Evolutionary conservation across 2,113 vertebrate genomes (phyloP).

Genomic region (Cyprinodon brontotheroides): DNA sequence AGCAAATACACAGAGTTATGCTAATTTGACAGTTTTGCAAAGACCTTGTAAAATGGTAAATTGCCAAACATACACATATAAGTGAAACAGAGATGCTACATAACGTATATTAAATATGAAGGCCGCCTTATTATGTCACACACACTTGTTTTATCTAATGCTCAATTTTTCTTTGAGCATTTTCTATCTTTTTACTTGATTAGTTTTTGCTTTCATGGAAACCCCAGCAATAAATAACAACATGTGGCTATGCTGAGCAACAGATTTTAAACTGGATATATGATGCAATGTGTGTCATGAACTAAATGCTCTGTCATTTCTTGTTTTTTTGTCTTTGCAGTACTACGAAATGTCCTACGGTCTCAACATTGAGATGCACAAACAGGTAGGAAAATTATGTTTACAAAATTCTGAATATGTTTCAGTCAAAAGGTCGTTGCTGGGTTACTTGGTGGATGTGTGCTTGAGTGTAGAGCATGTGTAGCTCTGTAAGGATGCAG

Average conservation of each 20-base stretch:
- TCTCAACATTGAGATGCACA: slow-evolving; percentile 80
- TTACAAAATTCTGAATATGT: neutral
- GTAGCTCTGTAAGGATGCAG: neutral
- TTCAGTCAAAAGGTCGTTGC: neutral
- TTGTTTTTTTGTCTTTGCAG: slow-evolving; percentile 60
- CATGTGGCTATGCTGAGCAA: slow-evolving; percentile 39
- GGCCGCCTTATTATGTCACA: slow-evolving; percentile 40
- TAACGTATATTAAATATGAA: slow-evolving; percentile 35
- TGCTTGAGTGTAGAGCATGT: neutral
- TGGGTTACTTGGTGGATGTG: neutral
- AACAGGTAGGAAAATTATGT: slow-evolving; percentile 65
- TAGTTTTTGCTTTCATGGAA: slow-evolving; percentile 41
- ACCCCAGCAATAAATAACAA: slow-evolving; percentile 33
- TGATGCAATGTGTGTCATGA: slow-evolving; percentile 35
- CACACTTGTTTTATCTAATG: neutral
- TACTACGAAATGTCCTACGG: slow-evolving; percentile 80
- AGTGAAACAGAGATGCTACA: slow-evolving; percentile 19
- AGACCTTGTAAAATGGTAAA: neutral
- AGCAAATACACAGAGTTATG: neutral
- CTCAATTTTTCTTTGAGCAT: neutral
- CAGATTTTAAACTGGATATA: slow-evolving; percentile 46
- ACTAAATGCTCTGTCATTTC: slow-evolving; percentile 40
- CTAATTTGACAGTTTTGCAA: slow-evolving; percentile 20
- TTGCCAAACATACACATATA: neutral
- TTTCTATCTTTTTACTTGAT: neutral